These are phyloP conservation scores for Torymus auratus DNA, from an alignment of 2,888 invertebrate species.

Conservation along the genomic window DNA sequence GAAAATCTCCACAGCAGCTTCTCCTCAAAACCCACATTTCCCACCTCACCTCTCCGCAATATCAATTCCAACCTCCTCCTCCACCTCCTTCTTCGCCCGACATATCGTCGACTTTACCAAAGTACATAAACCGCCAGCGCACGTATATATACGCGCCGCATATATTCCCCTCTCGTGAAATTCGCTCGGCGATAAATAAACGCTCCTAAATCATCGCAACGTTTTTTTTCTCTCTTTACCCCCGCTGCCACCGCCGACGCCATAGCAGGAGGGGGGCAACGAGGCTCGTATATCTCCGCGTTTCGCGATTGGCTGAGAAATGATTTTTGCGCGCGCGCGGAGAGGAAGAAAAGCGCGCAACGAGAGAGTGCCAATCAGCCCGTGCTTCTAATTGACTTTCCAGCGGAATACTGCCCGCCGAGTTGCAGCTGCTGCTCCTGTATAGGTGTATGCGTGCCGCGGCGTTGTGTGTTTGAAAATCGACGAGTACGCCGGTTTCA, in stretches of 20 bases:
- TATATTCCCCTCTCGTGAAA: slow-evolving; percentile 10
- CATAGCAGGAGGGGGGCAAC: background rate
- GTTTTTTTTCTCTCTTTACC: slow-evolving; percentile 23
- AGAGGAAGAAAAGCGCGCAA: slow-evolving; percentile 12
- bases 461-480: no score
- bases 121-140: slow-evolving; percentile 38
- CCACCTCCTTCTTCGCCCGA: background rate
- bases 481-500: no score
- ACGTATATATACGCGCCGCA: background rate
- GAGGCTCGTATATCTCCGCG: slow-evolving; percentile 23
- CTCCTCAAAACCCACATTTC: no score
- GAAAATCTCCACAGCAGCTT: no score
- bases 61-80: background rate
- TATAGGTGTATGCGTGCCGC: no score
- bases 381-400: slow-evolving; percentile 53
- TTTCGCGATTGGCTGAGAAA: slow-evolving; percentile 35
- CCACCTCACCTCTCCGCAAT: no score
- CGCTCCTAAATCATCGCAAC: slow-evolving; percentile 54
- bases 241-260: slow-evolving; percentile 28
- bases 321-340: slow-evolving; percentile 31
- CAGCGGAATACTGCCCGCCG: slow-evolving; percentile 5
- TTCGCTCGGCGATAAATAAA: slow-evolving; percentile 54
- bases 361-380: slow-evolving; percentile 34
- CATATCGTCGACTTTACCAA: slow-evolving; percentile 29
- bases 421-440: background rate